Evolutionary conservation across 2,888 invertebrate genomes (phyloP).

Genomic region (Melieria omissa): DNA sequence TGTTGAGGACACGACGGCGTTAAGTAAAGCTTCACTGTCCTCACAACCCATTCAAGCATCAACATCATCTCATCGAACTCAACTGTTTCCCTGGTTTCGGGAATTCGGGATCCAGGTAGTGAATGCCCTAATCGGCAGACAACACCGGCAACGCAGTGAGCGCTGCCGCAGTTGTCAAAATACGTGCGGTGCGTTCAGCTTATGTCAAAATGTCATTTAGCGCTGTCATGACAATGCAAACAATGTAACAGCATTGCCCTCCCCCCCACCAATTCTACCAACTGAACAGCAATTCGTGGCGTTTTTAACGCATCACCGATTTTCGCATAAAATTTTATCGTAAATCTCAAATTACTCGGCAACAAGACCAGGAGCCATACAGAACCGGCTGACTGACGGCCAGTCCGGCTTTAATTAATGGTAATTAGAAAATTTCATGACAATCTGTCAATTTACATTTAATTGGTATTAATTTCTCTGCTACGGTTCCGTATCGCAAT

Average conservation of each 20-base stretch:
- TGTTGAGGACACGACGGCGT: too few species aligned
- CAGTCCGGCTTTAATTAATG: conserved; percentile 2
- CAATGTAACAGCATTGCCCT: too few species aligned
- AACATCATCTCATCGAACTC: too few species aligned
- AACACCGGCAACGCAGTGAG: background rate
- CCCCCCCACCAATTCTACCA: background rate
- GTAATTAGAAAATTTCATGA: conserved; percentile 9
- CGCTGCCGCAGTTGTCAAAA: background rate
- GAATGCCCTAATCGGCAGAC: background rate
- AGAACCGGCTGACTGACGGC: background rate
- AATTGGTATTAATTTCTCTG: conserved; percentile 21
- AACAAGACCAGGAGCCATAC: background rate
- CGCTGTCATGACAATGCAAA: background rate
- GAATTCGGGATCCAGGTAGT: too few species aligned
- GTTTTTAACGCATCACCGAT: background rate
- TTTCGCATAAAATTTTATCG: background rate
- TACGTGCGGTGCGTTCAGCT: background rate
- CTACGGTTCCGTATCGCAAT: too few species aligned
- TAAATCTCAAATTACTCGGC: background rate
- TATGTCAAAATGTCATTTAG: conserved; percentile 1
- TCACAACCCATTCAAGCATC: too few species aligned
- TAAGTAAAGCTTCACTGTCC: too few species aligned
- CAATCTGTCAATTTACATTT: conserved; percentile 16
- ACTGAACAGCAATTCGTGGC: background rate
- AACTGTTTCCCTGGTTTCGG: too few species aligned